These are phyloP conservation scores for Glyptemys insculpta DNA, from an alignment of 2,797 vertebrate genomes.

Conservation along the genomic window DNA sequence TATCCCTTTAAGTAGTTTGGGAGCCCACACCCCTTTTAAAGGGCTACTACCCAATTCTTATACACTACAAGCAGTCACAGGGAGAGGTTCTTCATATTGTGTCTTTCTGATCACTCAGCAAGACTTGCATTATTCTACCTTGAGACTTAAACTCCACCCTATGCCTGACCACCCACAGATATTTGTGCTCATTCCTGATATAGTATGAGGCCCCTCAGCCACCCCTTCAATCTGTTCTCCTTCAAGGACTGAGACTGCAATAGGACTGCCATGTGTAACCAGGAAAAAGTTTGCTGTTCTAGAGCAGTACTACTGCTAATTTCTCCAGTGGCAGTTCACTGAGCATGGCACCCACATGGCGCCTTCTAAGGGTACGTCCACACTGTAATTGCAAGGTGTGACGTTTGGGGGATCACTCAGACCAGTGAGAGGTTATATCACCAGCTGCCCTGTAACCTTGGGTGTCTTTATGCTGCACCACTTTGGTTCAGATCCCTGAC, in stretches of 20 bases:
- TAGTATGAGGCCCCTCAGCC: background rate
- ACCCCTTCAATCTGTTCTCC: background rate
- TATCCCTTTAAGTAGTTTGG: background rate
- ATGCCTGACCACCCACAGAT: background rate
- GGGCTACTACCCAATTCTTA: background rate
- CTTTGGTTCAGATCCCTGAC: background rate
- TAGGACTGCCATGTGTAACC: background rate
- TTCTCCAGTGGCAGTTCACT: background rate
- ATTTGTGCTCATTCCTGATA: background rate
- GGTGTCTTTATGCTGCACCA: background rate
- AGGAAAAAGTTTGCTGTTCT: background rate
- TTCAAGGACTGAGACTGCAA: background rate
- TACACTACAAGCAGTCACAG: accelerated
- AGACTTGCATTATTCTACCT: background rate
- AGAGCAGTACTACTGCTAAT: background rate
- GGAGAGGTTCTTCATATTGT: background rate
- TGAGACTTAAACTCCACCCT: background rate
- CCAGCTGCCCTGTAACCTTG: background rate
- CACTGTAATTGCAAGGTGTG: background rate
- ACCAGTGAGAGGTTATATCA: background rate
- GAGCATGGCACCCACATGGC: no score
- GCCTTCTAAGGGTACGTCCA: no score
- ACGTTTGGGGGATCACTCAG: background rate
- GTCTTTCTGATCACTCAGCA: background rate
- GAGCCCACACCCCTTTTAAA: background rate